A percentile compares a stretch with the other conserved stretches of the same genome.
Evolutionary conservation across 2,888 invertebrate genomes (phyloP).

Genomic region (Dorcus parallelipipedus): DNA sequence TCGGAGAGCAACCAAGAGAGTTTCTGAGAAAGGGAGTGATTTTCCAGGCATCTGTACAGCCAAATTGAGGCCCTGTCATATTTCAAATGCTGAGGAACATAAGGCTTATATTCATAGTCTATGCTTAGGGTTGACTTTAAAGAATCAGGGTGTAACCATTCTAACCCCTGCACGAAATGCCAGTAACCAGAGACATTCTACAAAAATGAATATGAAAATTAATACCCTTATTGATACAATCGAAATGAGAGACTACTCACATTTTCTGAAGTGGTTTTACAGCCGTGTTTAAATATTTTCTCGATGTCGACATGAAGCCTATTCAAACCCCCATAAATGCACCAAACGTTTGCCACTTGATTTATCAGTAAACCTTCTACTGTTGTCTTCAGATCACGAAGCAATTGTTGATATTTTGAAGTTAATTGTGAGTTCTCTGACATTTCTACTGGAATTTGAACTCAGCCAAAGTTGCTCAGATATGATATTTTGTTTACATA

Average conservation of each 20-base stretch:
- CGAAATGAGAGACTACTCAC: constrained; percentile 34
- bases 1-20: constrained; percentile 62
- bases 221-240: not conserved
- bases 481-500: no score
- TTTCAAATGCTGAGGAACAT: constrained; percentile 49
- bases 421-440: constrained; percentile 8
- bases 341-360: constrained; percentile 59
- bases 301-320: constrained; percentile 54
- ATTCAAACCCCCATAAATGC: constrained; percentile 58
- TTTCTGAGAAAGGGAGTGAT: constrained; percentile 56
- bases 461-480: not conserved
- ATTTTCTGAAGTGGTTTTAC: constrained; percentile 45
- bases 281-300: constrained; percentile 59
- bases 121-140: constrained; percentile 51
- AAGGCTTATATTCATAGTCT: constrained; percentile 47
- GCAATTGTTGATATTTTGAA: constrained; percentile 49
- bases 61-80: constrained; percentile 55
- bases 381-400: constrained; percentile 54
- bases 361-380: constrained; percentile 57
- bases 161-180: constrained; percentile 58
- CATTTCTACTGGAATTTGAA: constrained; percentile 6
- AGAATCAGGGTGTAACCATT: constrained; percentile 58
- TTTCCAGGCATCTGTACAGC: constrained; percentile 54
- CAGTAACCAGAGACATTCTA: constrained; percentile 55
- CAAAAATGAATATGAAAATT: constrained; percentile 19